These are phyloP conservation scores for Chiloscyllium plagiosum DNA, from an alignment of 2,113 vertebrate species.

Conservation along the genomic window DNA sequence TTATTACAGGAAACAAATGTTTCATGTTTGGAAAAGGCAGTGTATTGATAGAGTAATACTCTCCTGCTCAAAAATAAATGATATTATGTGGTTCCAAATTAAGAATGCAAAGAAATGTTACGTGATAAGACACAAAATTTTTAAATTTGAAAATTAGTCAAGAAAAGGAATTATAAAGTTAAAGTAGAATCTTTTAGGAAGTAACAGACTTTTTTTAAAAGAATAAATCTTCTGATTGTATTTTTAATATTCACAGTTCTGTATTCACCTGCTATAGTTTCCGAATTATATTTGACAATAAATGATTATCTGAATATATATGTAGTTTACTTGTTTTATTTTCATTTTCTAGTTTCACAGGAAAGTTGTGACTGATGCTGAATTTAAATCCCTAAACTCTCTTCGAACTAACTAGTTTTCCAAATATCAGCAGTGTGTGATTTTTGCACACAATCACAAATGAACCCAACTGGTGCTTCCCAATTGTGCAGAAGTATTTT, in stretches of 20 bases:
- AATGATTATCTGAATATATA: slow-evolving; percentile 12
- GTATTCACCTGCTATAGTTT: slow-evolving; percentile 12
- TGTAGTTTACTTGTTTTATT: not conserved
- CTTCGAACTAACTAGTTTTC: not conserved
- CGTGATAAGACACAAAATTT: not conserved
- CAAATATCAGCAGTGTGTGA: no score
- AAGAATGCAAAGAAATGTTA: not conserved
- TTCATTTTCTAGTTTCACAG: not conserved
- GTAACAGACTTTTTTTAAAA: not conserved
- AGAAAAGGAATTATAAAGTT: not conserved
- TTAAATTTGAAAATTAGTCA: not conserved
- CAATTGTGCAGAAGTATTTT: not conserved
- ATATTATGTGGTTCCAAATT: not conserved
- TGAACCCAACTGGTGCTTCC: not conserved
- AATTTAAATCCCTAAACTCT: not conserved
- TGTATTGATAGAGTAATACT: not conserved
- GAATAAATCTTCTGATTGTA: not conserved
- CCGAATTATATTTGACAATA: slow-evolving; percentile 25
- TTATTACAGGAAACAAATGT: not conserved
- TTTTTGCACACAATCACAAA: no score
- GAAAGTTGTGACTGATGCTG: not conserved
- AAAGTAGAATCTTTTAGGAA: not conserved
- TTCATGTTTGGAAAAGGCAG: not conserved
- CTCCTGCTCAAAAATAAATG: not conserved
- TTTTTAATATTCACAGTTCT: not conserved